phyloP scores from a whole-genome alignment of 2,113 vertebrate genomes.

The Oncorhynchus masou region DNA sequence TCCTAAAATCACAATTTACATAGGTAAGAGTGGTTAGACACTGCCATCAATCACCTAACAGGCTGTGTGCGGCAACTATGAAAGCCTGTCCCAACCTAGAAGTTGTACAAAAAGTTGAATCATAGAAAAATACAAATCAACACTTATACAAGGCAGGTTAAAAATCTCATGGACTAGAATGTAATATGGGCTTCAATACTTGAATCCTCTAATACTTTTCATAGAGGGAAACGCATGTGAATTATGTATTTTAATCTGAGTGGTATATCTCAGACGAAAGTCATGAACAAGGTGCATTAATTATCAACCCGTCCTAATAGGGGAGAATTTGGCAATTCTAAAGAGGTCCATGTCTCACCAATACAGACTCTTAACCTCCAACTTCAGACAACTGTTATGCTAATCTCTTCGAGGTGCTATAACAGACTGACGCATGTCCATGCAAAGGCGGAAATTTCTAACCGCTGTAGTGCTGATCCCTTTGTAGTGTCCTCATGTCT shows the following conservation, averaged over 20 bases:
- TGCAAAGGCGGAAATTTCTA: conserved; percentile 1
- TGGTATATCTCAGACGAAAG: not conserved
- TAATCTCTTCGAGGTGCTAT: not conserved
- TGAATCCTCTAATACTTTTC: conserved; percentile 14
- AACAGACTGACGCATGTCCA: not conserved
- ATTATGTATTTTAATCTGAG: not conserved
- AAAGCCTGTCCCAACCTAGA: conserved; percentile 14
- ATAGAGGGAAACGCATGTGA: not conserved
- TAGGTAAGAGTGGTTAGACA: conserved; percentile 3
- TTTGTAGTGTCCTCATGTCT: not conserved
- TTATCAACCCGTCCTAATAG: conserved; percentile 10
- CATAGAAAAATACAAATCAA: conserved; percentile 14
- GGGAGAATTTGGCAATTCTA: not conserved
- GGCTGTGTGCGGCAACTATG: not conserved
- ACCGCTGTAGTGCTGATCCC: not conserved
- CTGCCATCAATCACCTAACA: not conserved
- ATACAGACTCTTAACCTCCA: not conserved
- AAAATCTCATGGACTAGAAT: not conserved
- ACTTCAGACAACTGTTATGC: not conserved
- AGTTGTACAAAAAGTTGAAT: conserved; percentile 16
- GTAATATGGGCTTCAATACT: conserved; percentile 1
- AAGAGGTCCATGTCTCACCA: not conserved
- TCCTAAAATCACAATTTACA: conserved; percentile 53
- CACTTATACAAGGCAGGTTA: not conserved
- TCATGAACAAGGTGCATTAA: conserved; percentile 30